A percentile compares a stretch with the other conserved stretches of the same genome.
Evolutionary conservation across 2,888 invertebrate species (phyloP).

Genomic region (Campaea margaritaria): DNA sequence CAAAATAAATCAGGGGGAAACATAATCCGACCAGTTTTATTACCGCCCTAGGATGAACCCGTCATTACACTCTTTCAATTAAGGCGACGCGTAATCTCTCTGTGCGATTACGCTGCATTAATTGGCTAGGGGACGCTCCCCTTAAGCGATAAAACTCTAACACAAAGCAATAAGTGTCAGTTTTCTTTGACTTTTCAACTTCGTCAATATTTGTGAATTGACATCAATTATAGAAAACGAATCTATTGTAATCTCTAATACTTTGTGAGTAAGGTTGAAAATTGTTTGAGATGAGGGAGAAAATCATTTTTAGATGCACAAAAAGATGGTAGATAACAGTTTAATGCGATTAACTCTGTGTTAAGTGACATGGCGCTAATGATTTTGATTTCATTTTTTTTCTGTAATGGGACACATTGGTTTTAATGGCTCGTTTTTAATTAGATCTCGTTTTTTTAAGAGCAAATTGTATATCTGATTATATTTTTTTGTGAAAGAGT

Average conservation of each 20-base stretch:
- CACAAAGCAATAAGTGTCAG: slow-evolving; percentile 46
- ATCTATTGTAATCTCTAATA: slow-evolving; percentile 49
- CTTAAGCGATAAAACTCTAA: slow-evolving; percentile 48
- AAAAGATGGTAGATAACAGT: slow-evolving; percentile 76
- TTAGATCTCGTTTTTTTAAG: slow-evolving; percentile 15
- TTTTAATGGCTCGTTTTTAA: slow-evolving; percentile 27
- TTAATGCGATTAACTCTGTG: slow-evolving; percentile 79
- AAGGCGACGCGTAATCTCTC: slow-evolving; percentile 76
- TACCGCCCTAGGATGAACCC: slow-evolving; percentile 40
- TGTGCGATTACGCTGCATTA: slow-evolving; percentile 83
- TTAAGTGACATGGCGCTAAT: slow-evolving; percentile 80
- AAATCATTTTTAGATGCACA: slow-evolving; percentile 64
- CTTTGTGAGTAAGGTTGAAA: slow-evolving; percentile 45
- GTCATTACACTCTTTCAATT: slow-evolving; percentile 79
- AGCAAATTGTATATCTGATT: slow-evolving; percentile 8
- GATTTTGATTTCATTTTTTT: slow-evolving; percentile 66
- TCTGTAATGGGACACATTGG: slow-evolving; percentile 28
- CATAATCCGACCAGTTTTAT: slow-evolving; percentile 39
- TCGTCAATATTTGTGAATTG: slow-evolving; percentile 77
- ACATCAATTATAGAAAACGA: slow-evolving; percentile 48
- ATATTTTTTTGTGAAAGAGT: too few relatives aligned
- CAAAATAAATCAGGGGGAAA: slow-evolving; percentile 40
- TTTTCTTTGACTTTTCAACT: slow-evolving; percentile 53
- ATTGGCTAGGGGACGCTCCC: slow-evolving; percentile 72
- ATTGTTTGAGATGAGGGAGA: slow-evolving; percentile 40